Conservation (phyloP, 2,113 vertebrate species). For the Syngnathoides biaculeatus region DNA sequence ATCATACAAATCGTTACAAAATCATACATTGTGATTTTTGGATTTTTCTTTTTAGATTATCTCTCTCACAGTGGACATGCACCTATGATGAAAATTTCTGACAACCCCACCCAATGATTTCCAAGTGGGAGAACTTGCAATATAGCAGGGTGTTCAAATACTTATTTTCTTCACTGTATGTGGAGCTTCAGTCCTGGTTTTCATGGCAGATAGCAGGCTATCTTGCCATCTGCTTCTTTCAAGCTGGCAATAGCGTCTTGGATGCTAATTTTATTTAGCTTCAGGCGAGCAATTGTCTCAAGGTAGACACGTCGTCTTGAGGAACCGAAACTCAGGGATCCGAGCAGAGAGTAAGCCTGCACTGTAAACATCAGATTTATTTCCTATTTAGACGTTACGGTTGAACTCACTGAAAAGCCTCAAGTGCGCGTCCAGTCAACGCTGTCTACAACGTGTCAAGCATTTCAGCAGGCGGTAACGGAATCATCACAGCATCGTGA, state of each 20-base stretch:
- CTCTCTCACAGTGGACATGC: too few species aligned
- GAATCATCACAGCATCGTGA: too few species aligned
- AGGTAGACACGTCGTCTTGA: constrained; percentile 22
- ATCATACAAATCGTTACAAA: too few species aligned
- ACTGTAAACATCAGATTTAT: not conserved
- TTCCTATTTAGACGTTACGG: not conserved
- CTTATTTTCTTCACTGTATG: too few species aligned
- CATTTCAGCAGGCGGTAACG: too few species aligned
- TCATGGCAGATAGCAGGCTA: constrained; percentile 35
- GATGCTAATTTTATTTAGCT: constrained; percentile 38
- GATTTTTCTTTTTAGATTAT: too few species aligned
- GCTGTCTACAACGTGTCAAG: not conserved
- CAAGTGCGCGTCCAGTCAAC: not conserved
- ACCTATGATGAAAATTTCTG: too few species aligned
- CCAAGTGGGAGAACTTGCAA: too few species aligned
- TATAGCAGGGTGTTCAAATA: too few species aligned
- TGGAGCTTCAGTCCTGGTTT: constrained; percentile 22
- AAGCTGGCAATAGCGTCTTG: constrained; percentile 24
- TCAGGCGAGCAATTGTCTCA: constrained; percentile 28
- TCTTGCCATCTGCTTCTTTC: constrained; percentile 48
- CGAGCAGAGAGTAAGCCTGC: not conserved
- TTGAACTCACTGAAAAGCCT: not conserved
- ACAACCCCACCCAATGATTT: too few species aligned
- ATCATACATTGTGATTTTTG: too few species aligned
- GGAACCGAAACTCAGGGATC: not conserved